Base-by-base conservation (phyloP, 2,797 vertebrate genomes). In the Zenarchopterus dispar region DNA sequence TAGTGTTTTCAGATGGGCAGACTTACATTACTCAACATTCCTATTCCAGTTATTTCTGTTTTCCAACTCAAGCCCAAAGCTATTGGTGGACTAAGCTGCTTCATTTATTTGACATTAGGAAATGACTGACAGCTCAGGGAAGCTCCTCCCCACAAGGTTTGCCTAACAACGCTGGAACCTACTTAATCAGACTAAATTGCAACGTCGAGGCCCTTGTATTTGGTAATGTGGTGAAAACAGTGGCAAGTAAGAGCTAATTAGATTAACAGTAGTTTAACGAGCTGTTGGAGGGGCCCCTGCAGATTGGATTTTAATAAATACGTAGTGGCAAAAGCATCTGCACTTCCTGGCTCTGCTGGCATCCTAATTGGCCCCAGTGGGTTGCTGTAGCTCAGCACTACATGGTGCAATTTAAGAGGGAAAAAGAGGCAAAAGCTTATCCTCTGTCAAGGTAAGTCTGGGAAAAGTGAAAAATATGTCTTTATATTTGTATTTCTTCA, bases 121-220 rank as follows among this genome's bases (percentile, higher is more conserved):
- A 64, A 83, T 93, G 93, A 95, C 91, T 95, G 94, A 92, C 94
- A 94, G 94, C 94, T 90, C 87, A 85, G 91, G 91, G 87, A 87
- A 91, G 91, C 92, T 89, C 93, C 93, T 87, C 75, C 80, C 70
- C 50, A 41, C 62, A 36, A 79, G 78, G 74, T 67, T 61, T 82
- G 76, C 77, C 76, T 71, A 75, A 82, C 84, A 82, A 78, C 71
- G 39, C 77, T 65, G 85, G 88, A 36, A 85, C 90, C 82, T 67
- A 84, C 87, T 89, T 90, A 90, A 91, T 92, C 84, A 92, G 85
- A 43, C 84, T 85, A 88, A 90, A 91, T 89, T 87, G 81, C 82
- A 75, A 86, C 88, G 85, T 77, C 44, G 75, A 81, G 84, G 84
- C 75, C 79, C 89, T 85, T 84, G 84, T 91, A 91, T 90, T 91